phyloP scores from a whole-genome alignment of 1,140 invertebrate species.

The Trichonephila clavata region DNA sequence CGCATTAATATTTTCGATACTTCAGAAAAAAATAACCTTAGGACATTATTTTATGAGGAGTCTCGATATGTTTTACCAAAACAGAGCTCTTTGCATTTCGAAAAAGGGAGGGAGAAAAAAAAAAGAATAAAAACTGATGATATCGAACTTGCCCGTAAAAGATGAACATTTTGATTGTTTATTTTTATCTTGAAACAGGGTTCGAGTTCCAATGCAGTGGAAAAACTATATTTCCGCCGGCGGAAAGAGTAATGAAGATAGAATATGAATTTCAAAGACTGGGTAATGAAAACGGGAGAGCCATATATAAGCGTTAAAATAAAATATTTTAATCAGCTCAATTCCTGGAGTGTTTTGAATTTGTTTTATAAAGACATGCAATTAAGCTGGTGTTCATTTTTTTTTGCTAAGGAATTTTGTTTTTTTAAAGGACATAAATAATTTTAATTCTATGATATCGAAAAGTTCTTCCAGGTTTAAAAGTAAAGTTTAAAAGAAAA shows the following conservation, averaged over 20 bases:
- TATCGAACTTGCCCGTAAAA: slow-evolving; percentile 1
- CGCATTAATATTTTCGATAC: slow-evolving; percentile 24
- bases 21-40: background rate
- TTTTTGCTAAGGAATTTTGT: background rate
- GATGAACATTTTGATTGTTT: slow-evolving; percentile 9
- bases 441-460: too few relatives aligned
- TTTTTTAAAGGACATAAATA: too few relatives aligned
- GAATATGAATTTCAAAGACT: background rate
- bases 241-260: background rate
- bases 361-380: background rate
- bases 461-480: too few relatives aligned
- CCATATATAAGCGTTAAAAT: background rate
- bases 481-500: background rate
- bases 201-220: background rate
- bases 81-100: background rate
- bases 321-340: background rate
- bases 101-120: background rate
- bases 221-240: slow-evolving; percentile 15
- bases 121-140: background rate
- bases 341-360: background rate
- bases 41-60: slow-evolving; percentile 6
- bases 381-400: background rate
- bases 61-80: slow-evolving; percentile 11
- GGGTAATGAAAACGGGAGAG: background rate
- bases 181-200: background rate